A percentile compares a stretch with the other conserved stretches of the same genome.
These are phyloP conservation scores for Tenthredo scrophulariae DNA, from an alignment of 2,888 invertebrate species.

Conservation along the genomic window DNA sequence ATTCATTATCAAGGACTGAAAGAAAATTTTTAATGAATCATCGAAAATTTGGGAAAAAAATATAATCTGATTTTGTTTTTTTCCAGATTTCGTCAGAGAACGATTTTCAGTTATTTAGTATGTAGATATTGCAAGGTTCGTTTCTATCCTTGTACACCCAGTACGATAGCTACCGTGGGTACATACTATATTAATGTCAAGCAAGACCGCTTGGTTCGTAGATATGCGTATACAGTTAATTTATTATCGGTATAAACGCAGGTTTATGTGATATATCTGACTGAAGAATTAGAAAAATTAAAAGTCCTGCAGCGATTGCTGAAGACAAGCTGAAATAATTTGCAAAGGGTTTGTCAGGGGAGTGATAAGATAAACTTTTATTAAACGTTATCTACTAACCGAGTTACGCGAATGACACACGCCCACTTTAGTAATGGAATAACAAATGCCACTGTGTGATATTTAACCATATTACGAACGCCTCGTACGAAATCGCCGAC, in stretches of 20 bases:
- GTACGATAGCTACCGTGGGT: background rate
- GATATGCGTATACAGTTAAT: background rate
- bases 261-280: too few species aligned
- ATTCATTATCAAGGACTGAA: background rate
- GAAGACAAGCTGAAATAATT: background rate
- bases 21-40: background rate
- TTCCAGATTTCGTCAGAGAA: background rate
- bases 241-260: background rate
- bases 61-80: background rate
- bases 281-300: background rate
- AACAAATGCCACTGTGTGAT: constrained; percentile 29
- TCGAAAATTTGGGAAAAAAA: background rate
- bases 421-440: constrained; percentile 42
- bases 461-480: background rate
- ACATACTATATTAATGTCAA: constrained; percentile 18
- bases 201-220: background rate
- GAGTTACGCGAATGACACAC: constrained; percentile 16
- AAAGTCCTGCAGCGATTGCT: background rate
- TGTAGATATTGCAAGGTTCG: background rate
- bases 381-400: constrained; percentile 42
- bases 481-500: background rate
- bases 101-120: background rate
- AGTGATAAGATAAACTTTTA: constrained; percentile 9
- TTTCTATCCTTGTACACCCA: constrained; percentile 6
- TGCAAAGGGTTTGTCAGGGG: background rate